Base-by-base conservation (phyloP, 2,888 invertebrate species). In the Agriotes lineatus region DNA sequence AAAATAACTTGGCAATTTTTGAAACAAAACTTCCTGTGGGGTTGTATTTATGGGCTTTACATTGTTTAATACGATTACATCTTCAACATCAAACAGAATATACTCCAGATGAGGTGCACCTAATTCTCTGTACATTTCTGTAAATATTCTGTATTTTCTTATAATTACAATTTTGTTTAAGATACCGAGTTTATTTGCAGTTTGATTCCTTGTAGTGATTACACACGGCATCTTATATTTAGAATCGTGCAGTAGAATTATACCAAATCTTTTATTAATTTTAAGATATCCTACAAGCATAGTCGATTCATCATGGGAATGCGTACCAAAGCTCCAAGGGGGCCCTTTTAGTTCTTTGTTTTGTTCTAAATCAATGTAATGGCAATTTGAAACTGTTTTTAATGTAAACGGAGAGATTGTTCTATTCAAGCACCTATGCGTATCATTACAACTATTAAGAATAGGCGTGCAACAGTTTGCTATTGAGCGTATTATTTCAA, bases 291-390 rank as follows among this genome's bases (percentile, higher is more conserved):
- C 73, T 39, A 73, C 60, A 7, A 75, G 37, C 7, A 69, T 54
- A 25, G 64, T 59, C n/a, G 25, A 39, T 16, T 71, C 37, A 5
- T 57, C 20, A 5, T n/a, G 16, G 0, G 65, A 60, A 63, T 75
- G 71, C 9, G 69, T 56, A 6, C 74, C 74, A 61, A 75, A 72
- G 37, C 58, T 70, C 74, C 74, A 75, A 4, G 50, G 20, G 0
- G 74, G 74, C 9, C 57, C 67, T n/a, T 70, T 60, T 0, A 7
- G 9, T 25, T 52, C 48, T 39, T 63, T 58, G 19, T 58, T 30
- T n/a, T 56, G 37, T 5, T 65, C 18, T 54, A 39, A 58, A 45
- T 71, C 67, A 10, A 73, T 58, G 35, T 70, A 67, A 9, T 35
- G 33, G 52, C 70, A 75, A 39, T 57, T 30, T 10, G 62, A 73